Evolutionary conservation across 2,797 vertebrate species (phyloP).

Genomic region (Ctenopoma kingsleyae): DNA sequence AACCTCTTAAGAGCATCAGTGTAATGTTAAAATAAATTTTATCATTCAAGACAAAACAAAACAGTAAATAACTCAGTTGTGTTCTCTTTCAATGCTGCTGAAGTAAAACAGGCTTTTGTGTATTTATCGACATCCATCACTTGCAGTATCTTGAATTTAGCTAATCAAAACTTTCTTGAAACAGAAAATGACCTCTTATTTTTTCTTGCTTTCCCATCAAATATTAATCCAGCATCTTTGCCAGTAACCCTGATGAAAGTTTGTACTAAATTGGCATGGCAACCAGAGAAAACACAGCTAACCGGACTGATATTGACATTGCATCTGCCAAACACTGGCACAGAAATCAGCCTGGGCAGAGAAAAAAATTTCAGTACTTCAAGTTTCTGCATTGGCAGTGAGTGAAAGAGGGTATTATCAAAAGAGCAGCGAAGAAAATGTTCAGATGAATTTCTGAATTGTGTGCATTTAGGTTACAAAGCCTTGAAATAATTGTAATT

Average conservation of each 20-base stretch:
- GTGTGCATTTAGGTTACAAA: slow-evolving; percentile 46
- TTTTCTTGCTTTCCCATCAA: slow-evolving; percentile 48
- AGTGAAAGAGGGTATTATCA: slow-evolving; percentile 34
- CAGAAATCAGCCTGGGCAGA: slow-evolving; percentile 40
- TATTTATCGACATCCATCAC: slow-evolving; percentile 28
- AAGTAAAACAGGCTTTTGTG: slow-evolving; percentile 6
- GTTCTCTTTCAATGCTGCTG: neutral
- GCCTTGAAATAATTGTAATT: slow-evolving; percentile 49
- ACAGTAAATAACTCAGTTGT: too few species aligned
- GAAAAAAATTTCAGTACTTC: slow-evolving; percentile 58
- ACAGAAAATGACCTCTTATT: slow-evolving; percentile 46
- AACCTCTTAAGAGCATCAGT: neutral
- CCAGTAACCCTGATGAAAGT: slow-evolving; percentile 72
- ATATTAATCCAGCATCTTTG: slow-evolving; percentile 61
- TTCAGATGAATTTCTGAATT: slow-evolving; percentile 44
- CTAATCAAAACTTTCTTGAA: slow-evolving; percentile 57
- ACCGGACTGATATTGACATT: slow-evolving; percentile 68
- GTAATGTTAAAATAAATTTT: neutral
- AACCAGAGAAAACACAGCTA: slow-evolving; percentile 62
- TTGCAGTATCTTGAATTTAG: slow-evolving; percentile 43
- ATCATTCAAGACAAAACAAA: neutral
- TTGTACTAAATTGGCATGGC: slow-evolving; percentile 58
- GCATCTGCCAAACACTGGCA: slow-evolving; percentile 53
- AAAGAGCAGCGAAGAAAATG: slow-evolving; percentile 27
- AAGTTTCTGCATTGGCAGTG: slow-evolving; percentile 8